Evolutionary conservation across 2,888 invertebrate species (phyloP), one percentile per base, ranked within the genome.

Genomic region (Platycheirus albimanus): DNA sequence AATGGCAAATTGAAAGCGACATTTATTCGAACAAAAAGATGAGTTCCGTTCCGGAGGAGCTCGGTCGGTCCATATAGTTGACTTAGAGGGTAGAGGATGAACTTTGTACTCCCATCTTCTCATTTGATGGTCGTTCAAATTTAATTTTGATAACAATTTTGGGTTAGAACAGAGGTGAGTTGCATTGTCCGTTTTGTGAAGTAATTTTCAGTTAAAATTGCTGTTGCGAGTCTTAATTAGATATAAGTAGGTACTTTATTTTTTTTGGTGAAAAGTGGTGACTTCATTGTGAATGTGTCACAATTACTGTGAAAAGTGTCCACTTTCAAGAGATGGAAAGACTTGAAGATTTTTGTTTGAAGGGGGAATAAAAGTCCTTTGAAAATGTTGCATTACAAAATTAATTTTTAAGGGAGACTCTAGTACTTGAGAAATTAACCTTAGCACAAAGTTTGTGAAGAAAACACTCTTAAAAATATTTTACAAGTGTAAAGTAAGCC

Each of bases 1-100:
- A 76, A 63, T 54, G 64, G 76, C 76, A 80, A 80, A 76, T 80
- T 80, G 70, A 80, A 80, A 70, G 63, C 45, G 64, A 75, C 69
- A 64, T 80, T 70, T 69, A 56, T 70, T 49, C 28, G 38, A 63
- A 45, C 38, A 47, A 52, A 28, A 61, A 41, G 20, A 24, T 30
- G 36, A 30, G 5, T 58, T 58, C 24, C 24, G 24, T 3, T 45
- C 19, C 7, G 19, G 24, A 5, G 28, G 58, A 11, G 6, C 15
- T 28, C 49, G 24, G 24, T 24, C 24, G 24, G 24, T 24, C 24
- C 24, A 3, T 24, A 4, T 24, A 4, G 24, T 4, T 24, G 24
- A 24, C 6, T 24, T 24, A 24, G 3, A 24, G 24, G 24, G 24
- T 24, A 24, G 24, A 24, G n/a, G n/a, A 4, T 24, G 24, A 3